phyloP scores from a whole-genome alignment of 2,797 vertebrate genomes.

The Nannoperca australis region DNA sequence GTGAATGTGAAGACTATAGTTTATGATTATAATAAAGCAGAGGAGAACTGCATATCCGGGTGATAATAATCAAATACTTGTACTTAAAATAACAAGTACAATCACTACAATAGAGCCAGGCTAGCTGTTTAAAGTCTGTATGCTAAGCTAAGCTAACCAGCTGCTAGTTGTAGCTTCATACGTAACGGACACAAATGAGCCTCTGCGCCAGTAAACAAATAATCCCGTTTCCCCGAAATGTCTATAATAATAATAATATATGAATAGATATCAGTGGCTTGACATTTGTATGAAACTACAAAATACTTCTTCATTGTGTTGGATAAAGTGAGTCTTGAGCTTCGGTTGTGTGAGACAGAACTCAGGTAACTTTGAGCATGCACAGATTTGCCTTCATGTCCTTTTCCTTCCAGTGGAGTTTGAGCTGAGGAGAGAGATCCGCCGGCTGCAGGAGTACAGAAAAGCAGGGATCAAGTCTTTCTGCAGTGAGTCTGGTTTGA shows the following conservation, averaged over 20 bases:
- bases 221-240: background rate
- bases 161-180: background rate
- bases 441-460: conserved; percentile 94
- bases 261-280: background rate
- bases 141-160: background rate
- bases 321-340: background rate
- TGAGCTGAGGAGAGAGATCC: conserved; percentile 95
- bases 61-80: too few species aligned
- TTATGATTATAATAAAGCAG: background rate
- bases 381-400: conserved; percentile 38
- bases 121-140: background rate
- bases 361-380: background rate
- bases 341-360: background rate
- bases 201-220: background rate
- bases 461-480: conserved; percentile 96
- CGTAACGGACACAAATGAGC: background rate
- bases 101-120: too few species aligned
- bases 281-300: background rate
- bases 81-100: too few species aligned
- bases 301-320: background rate
- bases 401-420: conserved; percentile 91
- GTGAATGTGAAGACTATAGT: background rate
- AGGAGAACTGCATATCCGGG: background rate
- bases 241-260: too few species aligned
- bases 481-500: conserved; percentile 90